Conservation (phyloP, 1,140 invertebrate species). For the Euwallacea similis region DNA sequence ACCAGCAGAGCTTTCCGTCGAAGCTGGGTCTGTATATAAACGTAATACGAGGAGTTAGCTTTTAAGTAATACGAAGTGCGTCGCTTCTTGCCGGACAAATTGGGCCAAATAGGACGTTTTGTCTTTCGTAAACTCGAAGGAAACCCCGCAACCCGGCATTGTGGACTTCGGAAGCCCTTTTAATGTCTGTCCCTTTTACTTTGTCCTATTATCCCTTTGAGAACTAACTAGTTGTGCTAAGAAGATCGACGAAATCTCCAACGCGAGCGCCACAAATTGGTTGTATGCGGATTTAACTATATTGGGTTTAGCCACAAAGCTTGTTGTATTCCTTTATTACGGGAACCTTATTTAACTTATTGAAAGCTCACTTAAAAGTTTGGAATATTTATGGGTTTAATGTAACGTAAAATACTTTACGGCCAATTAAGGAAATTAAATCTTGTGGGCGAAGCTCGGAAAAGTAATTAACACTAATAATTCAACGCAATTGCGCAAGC, state of each 20-base stretch:
- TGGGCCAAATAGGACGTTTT: constrained; percentile 4
- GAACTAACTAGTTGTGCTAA: constrained; percentile 1
- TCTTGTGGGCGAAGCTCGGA: no score
- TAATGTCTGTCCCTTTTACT: constrained; percentile 5
- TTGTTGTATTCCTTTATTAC: neutral
- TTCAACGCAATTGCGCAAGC: no score
- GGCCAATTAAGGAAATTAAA: no score
- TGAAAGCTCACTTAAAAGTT: no score
- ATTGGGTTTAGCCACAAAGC: neutral
- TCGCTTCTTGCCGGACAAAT: constrained; percentile 6
- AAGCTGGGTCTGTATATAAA: neutral
- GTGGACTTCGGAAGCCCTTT: constrained; percentile 3
- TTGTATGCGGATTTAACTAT: neutral
- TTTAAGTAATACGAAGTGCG: constrained; percentile 5
- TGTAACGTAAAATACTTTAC: no score
- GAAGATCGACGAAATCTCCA: neutral
- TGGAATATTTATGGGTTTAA: no score
- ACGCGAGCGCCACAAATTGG: neutral
- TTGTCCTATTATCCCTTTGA: constrained; percentile 5
- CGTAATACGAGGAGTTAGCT: constrained; percentile 3
- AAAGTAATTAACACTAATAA: no score
- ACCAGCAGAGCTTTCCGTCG: neutral
- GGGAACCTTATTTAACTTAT: neutral
- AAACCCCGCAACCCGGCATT: neutral
- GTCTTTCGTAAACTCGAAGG: constrained; percentile 1